phyloP scores from a whole-genome alignment of 2,797 vertebrate species.

The Trachops cirrhosus region DNA sequence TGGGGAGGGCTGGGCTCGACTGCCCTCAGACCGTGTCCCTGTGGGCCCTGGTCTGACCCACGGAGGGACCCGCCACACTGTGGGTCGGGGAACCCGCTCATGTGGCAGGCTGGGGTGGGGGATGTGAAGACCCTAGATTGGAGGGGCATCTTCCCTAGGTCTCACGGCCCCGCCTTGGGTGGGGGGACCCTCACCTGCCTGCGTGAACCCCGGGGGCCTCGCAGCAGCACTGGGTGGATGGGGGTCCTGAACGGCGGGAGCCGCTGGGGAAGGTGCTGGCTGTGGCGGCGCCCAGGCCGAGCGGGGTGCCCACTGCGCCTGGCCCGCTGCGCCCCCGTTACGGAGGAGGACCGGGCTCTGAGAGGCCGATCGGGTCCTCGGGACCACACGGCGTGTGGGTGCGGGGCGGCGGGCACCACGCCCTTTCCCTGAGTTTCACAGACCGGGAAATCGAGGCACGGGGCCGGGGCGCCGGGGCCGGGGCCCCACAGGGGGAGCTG shows the following conservation, averaged over 20 bases:
- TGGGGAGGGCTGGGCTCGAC: neutral
- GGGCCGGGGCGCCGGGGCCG: rapidly evolving
- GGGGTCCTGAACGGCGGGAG: rapidly evolving
- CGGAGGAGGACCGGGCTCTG: rapidly evolving
- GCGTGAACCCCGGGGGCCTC: neutral
- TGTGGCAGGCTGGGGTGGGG: neutral
- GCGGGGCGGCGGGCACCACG: rapidly evolving
- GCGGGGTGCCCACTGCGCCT: neutral
- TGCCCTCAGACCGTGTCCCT: rapidly evolving
- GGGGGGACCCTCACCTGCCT: neutral
- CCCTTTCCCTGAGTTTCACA: neutral
- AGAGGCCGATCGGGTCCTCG: rapidly evolving
- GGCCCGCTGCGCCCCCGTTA: rapidly evolving
- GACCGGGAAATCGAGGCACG: neutral
- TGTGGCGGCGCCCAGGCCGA: rapidly evolving
- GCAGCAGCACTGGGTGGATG: rapidly evolving
- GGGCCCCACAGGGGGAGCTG: rapidly evolving
- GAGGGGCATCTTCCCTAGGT: neutral
- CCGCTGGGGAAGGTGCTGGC: neutral
- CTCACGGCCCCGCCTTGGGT: neutral
- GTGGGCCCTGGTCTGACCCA: rapidly evolving
- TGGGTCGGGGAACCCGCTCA: neutral
- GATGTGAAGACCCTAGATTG: rapidly evolving
- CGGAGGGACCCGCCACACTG: rapidly evolving
- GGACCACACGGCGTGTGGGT: neutral